A percentile compares a stretch with the other conserved stretches of the same genome.
Conservation (phyloP, 2,797 vertebrate species). For the Cottoperca gobio region DNA sequence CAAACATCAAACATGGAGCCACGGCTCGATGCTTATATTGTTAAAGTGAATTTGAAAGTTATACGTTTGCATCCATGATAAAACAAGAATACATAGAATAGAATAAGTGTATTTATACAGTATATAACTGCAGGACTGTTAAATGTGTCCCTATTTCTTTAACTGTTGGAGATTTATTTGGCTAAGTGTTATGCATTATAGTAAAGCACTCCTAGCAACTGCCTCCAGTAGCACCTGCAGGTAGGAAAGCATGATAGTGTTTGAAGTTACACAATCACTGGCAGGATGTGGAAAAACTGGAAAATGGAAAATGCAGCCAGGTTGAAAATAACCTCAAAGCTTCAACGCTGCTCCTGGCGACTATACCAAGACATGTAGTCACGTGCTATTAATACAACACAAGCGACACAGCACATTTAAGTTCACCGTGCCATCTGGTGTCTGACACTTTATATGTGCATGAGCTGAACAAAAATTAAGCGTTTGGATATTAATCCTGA, state of each 20-base stretch:
- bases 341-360: neutral
- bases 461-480: neutral
- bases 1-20: slow-evolving; percentile 54
- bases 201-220: neutral
- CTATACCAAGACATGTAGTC: neutral
- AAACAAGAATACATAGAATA: neutral
- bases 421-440: neutral
- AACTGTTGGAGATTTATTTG: slow-evolving; percentile 5
- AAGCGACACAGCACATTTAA: neutral
- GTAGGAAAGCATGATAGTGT: slow-evolving; percentile 7
- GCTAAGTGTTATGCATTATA: slow-evolving; percentile 1
- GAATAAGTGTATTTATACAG: neutral
- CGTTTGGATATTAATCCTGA: neutral
- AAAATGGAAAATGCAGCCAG: slow-evolving; percentile 13
- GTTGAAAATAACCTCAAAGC: slow-evolving; percentile 29
- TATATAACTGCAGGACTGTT: neutral
- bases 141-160: neutral
- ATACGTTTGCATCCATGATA: slow-evolving; percentile 16
- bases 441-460: neutral
- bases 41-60: slow-evolving; percentile 4
- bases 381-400: neutral
- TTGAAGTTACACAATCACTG: slow-evolving; percentile 17
- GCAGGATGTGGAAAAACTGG: slow-evolving; percentile 13
- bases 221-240: slow-evolving; percentile 34
- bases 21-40: slow-evolving; percentile 8